These are phyloP conservation scores for Todus mexicanus DNA, from an alignment of 2,797 vertebrate species.

Conservation along the genomic window DNA sequence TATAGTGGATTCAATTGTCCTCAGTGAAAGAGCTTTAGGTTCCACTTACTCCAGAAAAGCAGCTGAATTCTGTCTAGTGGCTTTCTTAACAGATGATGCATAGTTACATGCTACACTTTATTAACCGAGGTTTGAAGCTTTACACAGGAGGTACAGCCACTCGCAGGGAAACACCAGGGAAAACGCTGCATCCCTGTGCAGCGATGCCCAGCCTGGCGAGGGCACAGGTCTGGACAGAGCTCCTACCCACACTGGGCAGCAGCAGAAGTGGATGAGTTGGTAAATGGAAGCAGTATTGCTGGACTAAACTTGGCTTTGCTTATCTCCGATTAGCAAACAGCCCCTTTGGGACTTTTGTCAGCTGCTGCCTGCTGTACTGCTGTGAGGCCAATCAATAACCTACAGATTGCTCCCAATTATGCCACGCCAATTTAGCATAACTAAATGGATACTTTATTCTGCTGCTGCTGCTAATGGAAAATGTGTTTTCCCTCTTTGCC, in stretches of 20 bases:
- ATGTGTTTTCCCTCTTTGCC: background rate
- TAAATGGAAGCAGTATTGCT: background rate
- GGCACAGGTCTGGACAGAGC: background rate
- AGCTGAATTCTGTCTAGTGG: background rate
- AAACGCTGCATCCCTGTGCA: accelerated
- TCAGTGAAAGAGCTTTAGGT: background rate
- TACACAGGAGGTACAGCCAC: background rate
- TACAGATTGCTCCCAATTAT: background rate
- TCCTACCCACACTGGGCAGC: background rate
- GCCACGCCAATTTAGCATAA: background rate
- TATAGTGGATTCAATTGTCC: background rate
- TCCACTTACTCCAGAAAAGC: background rate
- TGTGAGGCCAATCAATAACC: background rate
- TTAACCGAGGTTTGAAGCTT: background rate
- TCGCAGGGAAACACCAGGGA: background rate
- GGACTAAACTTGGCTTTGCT: background rate
- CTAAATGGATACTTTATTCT: background rate
- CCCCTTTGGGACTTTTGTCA: background rate
- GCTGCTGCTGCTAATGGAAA: background rate
- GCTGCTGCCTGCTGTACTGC: background rate
- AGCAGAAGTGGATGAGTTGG: background rate
- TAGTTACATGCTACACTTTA: background rate
- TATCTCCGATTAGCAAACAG: background rate
- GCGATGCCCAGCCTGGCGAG: background rate
- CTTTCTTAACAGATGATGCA: background rate